phyloP scores from a whole-genome alignment of 2,888 invertebrate species.

The Nomada fucata region DNA sequence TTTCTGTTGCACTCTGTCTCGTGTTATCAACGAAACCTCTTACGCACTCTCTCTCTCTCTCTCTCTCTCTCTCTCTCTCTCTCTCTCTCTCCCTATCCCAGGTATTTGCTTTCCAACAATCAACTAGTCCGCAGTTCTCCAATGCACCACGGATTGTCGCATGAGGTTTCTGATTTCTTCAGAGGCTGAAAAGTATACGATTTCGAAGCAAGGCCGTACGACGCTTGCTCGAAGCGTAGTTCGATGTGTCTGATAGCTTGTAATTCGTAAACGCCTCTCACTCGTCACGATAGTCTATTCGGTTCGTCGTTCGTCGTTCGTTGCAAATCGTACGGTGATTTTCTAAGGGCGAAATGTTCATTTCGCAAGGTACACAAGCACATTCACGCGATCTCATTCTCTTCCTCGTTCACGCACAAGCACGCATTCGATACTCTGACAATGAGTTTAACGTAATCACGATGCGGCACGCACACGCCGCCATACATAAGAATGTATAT shows the following conservation, averaged over 20 bases:
- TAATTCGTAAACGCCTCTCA: constrained; percentile 33
- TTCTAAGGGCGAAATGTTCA: constrained; percentile 61
- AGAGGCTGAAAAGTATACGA: neutral
- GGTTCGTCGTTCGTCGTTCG: constrained; percentile 65
- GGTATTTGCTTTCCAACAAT: constrained; percentile 22
- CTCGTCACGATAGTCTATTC: constrained; percentile 20
- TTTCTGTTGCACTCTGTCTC: constrained; percentile 52
- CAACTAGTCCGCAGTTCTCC: constrained; percentile 25
- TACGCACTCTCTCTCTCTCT: constrained; percentile 2
- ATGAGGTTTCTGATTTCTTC: neutral
- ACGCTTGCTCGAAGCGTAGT: constrained; percentile 18
- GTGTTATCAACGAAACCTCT: neutral
- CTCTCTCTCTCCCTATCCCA: neutral
- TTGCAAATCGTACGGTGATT: constrained; percentile 64
- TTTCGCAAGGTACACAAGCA: constrained; percentile 34
- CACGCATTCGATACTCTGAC: constrained; percentile 11
- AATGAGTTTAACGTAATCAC: constrained; percentile 6
- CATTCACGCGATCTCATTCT: neutral
- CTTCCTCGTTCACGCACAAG: neutral
- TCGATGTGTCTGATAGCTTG: constrained; percentile 42
- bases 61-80: neutral
- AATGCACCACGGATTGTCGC: neutral
- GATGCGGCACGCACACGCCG: constrained; percentile 14
- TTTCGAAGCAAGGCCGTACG: neutral
- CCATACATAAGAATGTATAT: constrained; percentile 27